Evolutionary conservation across 2,797 vertebrate species (phyloP).

Genomic region (Characodon lateralis): DNA sequence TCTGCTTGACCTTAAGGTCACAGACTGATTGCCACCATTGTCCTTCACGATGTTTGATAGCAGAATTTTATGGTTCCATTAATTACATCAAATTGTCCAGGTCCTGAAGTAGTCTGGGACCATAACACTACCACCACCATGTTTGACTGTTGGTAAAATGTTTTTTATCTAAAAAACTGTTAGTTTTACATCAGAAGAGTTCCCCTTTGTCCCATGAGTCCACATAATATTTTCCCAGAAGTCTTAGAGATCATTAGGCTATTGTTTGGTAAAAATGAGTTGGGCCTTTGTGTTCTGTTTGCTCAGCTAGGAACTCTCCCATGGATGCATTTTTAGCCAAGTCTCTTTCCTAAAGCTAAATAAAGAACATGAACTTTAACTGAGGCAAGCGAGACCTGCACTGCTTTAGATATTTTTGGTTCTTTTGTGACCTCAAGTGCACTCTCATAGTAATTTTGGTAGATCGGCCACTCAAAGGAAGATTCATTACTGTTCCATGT

Average conservation of each 20-base stretch:
- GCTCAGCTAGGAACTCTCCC: background rate
- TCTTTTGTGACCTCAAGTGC: background rate
- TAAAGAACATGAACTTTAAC: background rate
- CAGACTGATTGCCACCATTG: background rate
- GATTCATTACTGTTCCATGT: background rate
- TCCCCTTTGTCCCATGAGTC: too few relatives aligned
- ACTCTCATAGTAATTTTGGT: background rate
- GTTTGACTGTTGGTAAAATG: too few relatives aligned
- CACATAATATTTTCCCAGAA: too few relatives aligned
- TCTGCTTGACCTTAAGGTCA: background rate
- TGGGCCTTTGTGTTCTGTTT: too few relatives aligned
- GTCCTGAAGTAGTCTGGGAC: background rate
- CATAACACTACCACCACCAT: too few relatives aligned
- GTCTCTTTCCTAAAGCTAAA: background rate
- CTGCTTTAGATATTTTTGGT: background rate
- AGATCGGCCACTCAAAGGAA: background rate
- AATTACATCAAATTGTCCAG: background rate
- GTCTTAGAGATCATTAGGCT: too few relatives aligned
- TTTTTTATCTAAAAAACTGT: too few relatives aligned
- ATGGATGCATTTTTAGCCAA: background rate
- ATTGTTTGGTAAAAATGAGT: too few relatives aligned
- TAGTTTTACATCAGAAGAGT: too few relatives aligned
- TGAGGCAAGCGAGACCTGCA: background rate
- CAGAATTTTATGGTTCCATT: background rate
- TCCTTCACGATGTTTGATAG: background rate